Percentiles rank a stretch among this genome's conserved stretches.
These are phyloP conservation scores for Noturus placidus DNA, from an alignment of 2,113 vertebrate species.

Conservation along the genomic window DNA sequence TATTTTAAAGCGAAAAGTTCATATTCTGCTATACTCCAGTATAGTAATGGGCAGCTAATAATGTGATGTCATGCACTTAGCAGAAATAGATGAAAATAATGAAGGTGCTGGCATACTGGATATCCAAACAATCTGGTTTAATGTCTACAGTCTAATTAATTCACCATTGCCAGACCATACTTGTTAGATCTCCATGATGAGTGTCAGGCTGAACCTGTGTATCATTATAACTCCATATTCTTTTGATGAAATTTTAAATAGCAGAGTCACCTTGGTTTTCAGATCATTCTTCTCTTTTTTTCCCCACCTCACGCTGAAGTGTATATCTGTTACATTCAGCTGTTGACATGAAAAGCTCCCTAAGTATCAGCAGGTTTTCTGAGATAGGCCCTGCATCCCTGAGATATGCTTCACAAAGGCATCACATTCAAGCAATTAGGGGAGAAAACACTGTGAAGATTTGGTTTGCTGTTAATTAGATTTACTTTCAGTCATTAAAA, in stretches of 20 bases:
- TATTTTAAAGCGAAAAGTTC: neutral
- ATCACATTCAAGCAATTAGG: slow-evolving; percentile 44
- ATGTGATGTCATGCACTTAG: neutral
- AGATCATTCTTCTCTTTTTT: slow-evolving; percentile 11
- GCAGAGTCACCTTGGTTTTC: slow-evolving; percentile 5
- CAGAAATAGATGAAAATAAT: neutral
- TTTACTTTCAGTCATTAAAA: slow-evolving; percentile 23
- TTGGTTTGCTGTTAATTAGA: slow-evolving; percentile 48
- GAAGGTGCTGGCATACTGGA: neutral
- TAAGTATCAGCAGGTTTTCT: slow-evolving; percentile 41
- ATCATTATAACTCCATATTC: slow-evolving; percentile 20
- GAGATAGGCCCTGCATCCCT: slow-evolving; percentile 43
- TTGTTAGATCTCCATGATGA: slow-evolving; percentile 18
- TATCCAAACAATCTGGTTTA: neutral
- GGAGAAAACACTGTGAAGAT: slow-evolving; percentile 40
- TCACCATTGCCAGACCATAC: neutral
- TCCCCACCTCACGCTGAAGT: slow-evolving; percentile 4
- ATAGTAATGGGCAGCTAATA: neutral
- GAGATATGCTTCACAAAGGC: slow-evolving; percentile 28
- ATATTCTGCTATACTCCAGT: neutral
- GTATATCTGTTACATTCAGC: slow-evolving; percentile 45
- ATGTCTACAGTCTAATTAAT: neutral
- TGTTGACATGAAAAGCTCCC: slow-evolving; percentile 41
- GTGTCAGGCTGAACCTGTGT: neutral
- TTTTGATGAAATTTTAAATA: slow-evolving; percentile 39